Conservation (phyloP, 2,797 vertebrate genomes). For the Halcyon chelicuti region DNA sequence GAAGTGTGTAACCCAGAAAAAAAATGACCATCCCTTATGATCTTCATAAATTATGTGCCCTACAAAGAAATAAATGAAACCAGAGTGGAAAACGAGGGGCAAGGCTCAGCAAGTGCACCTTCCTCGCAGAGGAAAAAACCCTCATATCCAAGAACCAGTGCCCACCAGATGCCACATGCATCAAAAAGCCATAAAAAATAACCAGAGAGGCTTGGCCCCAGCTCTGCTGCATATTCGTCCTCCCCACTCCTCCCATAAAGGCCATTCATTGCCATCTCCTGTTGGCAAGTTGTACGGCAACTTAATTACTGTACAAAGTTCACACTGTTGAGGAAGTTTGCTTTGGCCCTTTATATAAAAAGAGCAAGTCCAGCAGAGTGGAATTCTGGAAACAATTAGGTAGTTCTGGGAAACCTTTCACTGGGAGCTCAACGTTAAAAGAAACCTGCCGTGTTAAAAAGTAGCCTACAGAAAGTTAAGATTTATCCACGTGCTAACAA, state of each 20-base stretch:
- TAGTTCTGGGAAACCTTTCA: not conserved
- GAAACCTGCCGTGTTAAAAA: not conserved
- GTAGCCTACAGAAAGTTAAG: not conserved
- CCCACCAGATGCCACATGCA: not conserved
- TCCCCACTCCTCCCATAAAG: not conserved
- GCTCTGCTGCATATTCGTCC: conserved; percentile 18
- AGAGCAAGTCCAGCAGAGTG: not conserved
- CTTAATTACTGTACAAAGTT: not conserved
- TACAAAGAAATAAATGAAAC: not conserved
- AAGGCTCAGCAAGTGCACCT: conserved; percentile 19
- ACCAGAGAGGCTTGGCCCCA: conserved; percentile 48
- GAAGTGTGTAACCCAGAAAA: not conserved
- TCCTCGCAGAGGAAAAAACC: not conserved
- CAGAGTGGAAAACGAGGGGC: conserved; percentile 1
- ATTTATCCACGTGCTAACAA: not conserved
- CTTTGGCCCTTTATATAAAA: not conserved
- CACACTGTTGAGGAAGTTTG: conserved; percentile 31
- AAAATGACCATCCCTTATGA: not conserved
- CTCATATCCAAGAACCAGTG: conserved; percentile 15
- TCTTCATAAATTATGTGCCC: not conserved
- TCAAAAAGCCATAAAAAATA: conserved; percentile 50
- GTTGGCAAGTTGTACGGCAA: conserved; percentile 75
- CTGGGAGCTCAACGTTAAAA: not conserved
- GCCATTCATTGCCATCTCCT: conserved; percentile 74
- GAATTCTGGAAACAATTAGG: not conserved